Evolutionary conservation across 1,140 invertebrate species (phyloP), one percentile per base, ranked within the genome.

Genomic region (Drosophila nikananu): DNA sequence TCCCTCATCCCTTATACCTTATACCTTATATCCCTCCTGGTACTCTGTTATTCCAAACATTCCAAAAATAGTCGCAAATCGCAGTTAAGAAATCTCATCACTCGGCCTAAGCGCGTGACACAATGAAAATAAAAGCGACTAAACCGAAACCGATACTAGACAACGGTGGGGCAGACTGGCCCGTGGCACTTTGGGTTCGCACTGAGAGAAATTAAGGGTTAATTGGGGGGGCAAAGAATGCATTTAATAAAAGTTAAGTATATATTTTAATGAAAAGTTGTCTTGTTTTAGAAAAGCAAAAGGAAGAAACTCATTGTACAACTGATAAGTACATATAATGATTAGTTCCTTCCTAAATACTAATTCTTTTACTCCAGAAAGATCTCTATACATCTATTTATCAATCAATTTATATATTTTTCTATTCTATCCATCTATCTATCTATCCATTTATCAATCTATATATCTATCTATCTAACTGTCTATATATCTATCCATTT

Each of bases 61-160:
- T 75, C 72, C 72, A 41, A 75, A 75, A 75, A 75, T 75, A 75
- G 71, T 48, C 49, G 12, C 71, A 49, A 75, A 75, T 75, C 71
- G 71, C 49, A 57, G 72, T 35, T 62, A 54, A 54, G 70, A 75
- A 75, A 74, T 75, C 71, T 62, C 72, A 62, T 74, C 70, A 54
- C 49, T 75, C 49, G 30, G 54, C 67, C 44, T 52, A 68, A 59
- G 66, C 52, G 66, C 52, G 66, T 71, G 72, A 58, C 58, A 75
- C 58, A 75, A 75, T 55, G 59, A 74, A 75, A 55, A 62, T 30
- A 23, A 37, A 63, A 63, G 39, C 39, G 5, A 63, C 30, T 23
- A 15, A 57, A 65, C 35, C 65, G 17, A 21, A 59, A 71, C 67
- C 27, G 67, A 73, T 72, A 51, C 70, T 74, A 75, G 70, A 75